phyloP scores from a whole-genome alignment of 2,113 vertebrate genomes.

The Urocitellus parryii region DNA sequence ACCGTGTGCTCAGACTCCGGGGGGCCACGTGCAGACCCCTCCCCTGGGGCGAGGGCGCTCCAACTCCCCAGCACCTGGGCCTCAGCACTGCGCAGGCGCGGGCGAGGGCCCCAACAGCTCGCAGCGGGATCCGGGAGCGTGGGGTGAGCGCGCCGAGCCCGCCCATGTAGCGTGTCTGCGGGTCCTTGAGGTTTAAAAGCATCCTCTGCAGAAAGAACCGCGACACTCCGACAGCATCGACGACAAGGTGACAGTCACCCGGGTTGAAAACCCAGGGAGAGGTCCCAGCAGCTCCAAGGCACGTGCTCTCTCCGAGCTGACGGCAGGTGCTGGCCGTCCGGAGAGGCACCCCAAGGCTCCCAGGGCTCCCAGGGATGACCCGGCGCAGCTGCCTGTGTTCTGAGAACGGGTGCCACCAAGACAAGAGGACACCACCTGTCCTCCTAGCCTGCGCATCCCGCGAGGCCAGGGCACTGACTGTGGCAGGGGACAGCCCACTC shows the following conservation, averaged over 20 bases:
- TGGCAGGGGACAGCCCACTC: rapidly evolving
- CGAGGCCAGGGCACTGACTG: not conserved
- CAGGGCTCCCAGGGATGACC: not conserved
- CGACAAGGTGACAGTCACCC: too few species aligned
- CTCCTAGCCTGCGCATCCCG: not conserved
- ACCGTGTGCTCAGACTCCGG: rapidly evolving
- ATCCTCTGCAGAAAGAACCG: not conserved
- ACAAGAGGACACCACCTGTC: not conserved
- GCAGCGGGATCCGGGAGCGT: too few species aligned
- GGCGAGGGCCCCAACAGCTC: too few species aligned
- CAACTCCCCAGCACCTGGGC: not conserved
- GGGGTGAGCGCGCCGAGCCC: too few species aligned
- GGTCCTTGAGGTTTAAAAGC: not conserved
- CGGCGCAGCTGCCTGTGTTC: not conserved
- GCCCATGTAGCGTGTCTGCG: too few species aligned
- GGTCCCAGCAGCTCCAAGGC: too few species aligned
- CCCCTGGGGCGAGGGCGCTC: rapidly evolving
- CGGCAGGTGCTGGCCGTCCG: rapidly evolving
- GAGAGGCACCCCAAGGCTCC: not conserved
- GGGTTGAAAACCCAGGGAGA: not conserved
- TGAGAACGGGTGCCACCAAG: not conserved
- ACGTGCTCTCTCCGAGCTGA: not conserved
- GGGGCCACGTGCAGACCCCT: too few species aligned
- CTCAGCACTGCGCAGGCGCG: not conserved
- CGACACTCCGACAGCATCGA: rapidly evolving